Evolutionary conservation across 2,888 invertebrate genomes (phyloP).

Genomic region (Germaria angustata): DNA sequence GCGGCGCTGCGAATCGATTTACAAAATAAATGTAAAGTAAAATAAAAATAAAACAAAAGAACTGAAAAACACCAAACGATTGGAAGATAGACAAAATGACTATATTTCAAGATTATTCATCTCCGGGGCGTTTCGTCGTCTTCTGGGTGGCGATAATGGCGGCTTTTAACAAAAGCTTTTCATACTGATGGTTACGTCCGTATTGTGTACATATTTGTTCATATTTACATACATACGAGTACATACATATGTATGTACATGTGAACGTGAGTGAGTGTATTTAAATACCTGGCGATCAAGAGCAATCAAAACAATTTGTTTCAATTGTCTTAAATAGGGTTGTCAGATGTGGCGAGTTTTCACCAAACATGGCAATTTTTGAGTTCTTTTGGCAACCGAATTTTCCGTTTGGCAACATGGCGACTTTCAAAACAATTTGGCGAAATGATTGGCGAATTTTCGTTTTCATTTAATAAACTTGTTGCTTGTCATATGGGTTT

Average conservation of each 20-base stretch:
- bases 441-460: too few relatives aligned
- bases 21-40: conserved; percentile 38
- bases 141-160: conserved; percentile 61
- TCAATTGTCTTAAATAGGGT: too few relatives aligned
- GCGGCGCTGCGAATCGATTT: conserved; percentile 62
- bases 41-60: neutral
- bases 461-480: too few relatives aligned
- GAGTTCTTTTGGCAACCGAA: too few relatives aligned
- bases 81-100: conserved; percentile 58
- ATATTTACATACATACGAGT: neutral
- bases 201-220: conserved; percentile 25
- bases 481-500: too few relatives aligned
- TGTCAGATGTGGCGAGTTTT: too few relatives aligned
- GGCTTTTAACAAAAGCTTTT: conserved; percentile 59
- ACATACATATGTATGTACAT: neutral
- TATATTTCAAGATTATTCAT: conserved; percentile 60
- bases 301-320: conserved; percentile 21
- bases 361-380: too few relatives aligned
- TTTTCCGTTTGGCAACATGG: too few relatives aligned
- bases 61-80: neutral
- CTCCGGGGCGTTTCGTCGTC: conserved; percentile 50
- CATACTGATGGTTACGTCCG: conserved; percentile 49
- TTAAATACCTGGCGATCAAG: conserved; percentile 27
- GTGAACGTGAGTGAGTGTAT: neutral
- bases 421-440: too few relatives aligned